Evolutionary conservation across 2,888 invertebrate species (phyloP).

Genomic region (Trachelus tabidus): DNA sequence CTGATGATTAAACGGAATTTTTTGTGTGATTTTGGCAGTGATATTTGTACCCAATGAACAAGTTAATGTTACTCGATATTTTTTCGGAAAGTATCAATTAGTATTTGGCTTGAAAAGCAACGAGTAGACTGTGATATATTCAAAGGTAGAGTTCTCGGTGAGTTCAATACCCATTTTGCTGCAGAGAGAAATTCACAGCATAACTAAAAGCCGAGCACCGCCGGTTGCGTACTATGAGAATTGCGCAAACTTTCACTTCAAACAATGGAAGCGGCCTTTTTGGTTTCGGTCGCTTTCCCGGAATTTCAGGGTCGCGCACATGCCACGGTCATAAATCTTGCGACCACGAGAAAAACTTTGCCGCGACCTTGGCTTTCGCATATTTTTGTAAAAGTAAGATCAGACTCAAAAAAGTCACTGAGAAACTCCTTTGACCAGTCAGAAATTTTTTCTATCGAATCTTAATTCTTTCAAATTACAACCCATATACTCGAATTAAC

Average conservation of each 20-base stretch:
- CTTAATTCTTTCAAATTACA: too few relatives aligned
- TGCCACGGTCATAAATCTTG: conserved; percentile 2
- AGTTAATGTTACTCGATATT: background rate
- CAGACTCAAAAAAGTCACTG: conserved; percentile 1
- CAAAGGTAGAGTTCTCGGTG: background rate
- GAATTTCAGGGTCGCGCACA: conserved; percentile 3
- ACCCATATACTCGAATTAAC: background rate
- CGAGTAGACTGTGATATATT: background rate
- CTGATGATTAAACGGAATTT: background rate
- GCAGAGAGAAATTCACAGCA: conserved; percentile 8
- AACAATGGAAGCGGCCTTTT: conserved; percentile 7
- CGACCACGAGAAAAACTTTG: background rate
- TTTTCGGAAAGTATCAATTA: background rate
- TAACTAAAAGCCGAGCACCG: background rate
- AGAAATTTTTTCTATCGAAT: background rate
- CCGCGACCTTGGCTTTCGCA: conserved; percentile 1
- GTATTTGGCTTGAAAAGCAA: background rate
- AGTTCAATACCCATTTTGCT: background rate
- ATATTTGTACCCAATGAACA: background rate
- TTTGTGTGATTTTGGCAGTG: background rate
- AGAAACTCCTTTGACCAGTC: background rate
- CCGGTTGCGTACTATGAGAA: conserved; percentile 1
- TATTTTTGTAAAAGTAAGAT: background rate
- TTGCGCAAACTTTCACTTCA: conserved; percentile 19
- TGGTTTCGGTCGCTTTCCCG: background rate